Percentiles rank a stretch among this genome's conserved stretches.
These are phyloP conservation scores for Xyrichtys novacula DNA, from an alignment of 2,797 vertebrate genomes.

Conservation along the genomic window DNA sequence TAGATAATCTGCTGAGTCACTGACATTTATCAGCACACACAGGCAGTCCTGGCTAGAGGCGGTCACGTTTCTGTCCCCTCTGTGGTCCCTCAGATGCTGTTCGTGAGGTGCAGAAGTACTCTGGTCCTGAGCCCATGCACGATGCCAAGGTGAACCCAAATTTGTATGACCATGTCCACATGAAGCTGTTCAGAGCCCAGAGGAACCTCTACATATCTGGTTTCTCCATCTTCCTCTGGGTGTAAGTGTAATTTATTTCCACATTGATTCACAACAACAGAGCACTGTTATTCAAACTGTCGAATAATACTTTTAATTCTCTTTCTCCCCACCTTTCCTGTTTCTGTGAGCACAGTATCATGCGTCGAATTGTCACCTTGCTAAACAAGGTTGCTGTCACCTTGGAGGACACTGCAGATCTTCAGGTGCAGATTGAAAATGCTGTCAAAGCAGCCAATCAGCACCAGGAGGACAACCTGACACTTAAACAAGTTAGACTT, in stretches of 20 bases:
- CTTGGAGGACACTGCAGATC: conserved; percentile 75
- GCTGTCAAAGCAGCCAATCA: conserved; percentile 87
- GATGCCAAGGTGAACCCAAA: conserved; percentile 78
- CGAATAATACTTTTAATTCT: neutral
- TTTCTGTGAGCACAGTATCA: conserved; percentile 73
- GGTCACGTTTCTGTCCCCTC: neutral
- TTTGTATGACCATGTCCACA: conserved; percentile 92
- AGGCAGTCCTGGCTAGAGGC: too few species aligned
- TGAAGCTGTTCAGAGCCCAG: conserved; percentile 97
- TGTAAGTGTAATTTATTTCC: conserved; percentile 85
- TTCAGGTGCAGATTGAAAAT: conserved; percentile 88
- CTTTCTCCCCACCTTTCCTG: neutral
- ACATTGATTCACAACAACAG: conserved; percentile 1
- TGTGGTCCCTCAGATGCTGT: conserved; percentile 86
- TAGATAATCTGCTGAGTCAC: neutral
- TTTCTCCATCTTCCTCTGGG: conserved; percentile 97
- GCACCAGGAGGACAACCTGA: conserved; percentile 90
- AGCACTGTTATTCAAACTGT: neutral
- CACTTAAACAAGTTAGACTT: conserved; percentile 87
- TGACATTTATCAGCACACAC: neutral
- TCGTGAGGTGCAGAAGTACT: conserved; percentile 95
- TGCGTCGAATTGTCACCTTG: conserved; percentile 89
- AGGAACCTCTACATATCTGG: conserved; percentile 98
- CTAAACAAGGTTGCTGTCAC: conserved; percentile 89
- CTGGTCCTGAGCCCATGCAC: conserved; percentile 76